Base-by-base conservation (phyloP, 2,797 vertebrate genomes). In the Astyanax mexicanus region DNA sequence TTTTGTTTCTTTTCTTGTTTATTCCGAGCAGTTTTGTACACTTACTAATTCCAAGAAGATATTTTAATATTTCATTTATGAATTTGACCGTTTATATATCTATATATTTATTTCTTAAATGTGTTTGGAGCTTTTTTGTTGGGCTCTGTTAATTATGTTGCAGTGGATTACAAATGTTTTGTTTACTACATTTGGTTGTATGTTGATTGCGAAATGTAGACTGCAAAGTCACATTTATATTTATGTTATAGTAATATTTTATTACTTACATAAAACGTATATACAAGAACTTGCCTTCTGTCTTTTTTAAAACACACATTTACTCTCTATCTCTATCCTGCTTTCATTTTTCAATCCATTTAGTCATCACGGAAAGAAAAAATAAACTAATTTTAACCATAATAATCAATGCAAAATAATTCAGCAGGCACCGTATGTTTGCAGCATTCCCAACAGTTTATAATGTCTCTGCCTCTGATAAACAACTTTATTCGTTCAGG, bases 221-320 rank as follows among this genome's bases (percentile, higher is more conserved):
- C 95, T 95, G 95, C 92, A 91, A 96, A 95, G 95, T 97, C 95
- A 92, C 95, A 95, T 97, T 97, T 96, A 95, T 98, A 98, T 98
- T 98, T 99, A 98, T 99, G 98, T 98, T 98, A 96, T 97, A 98
- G 97, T 98, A 96, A 98, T 98, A 98, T 99, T 98, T 98, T 98
- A 98, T 98, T 98, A 98, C 96, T 98, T 95, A 95, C 96, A 99
- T 98, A 99, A 98, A 98, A 95, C 95, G 95, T 96, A 97, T 97
- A 96, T 95, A 96, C 95, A 95, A 95, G 95, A 95, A 96, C 91
- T 92, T 84, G 95, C 95, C 93, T 95, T 90, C 90, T 97, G 96
- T 98, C 92, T 94, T 97, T 94, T 95, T 96, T 91, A 74, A n/a
- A 90, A 85, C 76, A 83, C 79, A 74, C 73, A 80, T 44, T 37